Conservation (phyloP, 2,888 invertebrate genomes). For the Sarcophaga caerulescens region DNA sequence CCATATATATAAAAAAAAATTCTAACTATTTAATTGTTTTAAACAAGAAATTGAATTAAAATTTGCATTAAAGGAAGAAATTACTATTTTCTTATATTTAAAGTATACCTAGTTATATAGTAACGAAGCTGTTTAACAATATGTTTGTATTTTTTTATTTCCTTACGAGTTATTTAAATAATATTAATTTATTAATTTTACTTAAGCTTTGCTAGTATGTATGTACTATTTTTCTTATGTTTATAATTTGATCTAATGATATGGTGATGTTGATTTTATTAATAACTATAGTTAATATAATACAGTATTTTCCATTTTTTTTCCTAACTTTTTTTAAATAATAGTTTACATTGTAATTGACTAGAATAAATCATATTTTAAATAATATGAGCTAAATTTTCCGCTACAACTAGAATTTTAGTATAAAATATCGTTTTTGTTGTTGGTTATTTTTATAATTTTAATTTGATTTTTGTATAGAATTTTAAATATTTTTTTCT, state of each 20-base stretch:
- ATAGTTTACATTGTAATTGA: constrained; percentile 30
- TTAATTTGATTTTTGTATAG: constrained; percentile 49
- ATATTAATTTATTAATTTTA: neutral
- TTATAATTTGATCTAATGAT: constrained; percentile 50
- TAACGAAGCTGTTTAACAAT: neutral
- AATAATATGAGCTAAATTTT: constrained; percentile 47
- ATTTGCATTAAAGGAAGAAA: too few species aligned
- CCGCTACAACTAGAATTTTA: neutral
- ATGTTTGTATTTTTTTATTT: neutral
- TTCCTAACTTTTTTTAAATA: neutral
- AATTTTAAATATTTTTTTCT: constrained; percentile 41
- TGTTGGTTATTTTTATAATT: constrained; percentile 33
- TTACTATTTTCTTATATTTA: too few species aligned
- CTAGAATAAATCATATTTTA: neutral
- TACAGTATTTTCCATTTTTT: constrained; percentile 1
- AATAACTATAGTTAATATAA: constrained; percentile 36
- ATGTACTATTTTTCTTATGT: constrained; percentile 39
- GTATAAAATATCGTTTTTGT: too few species aligned
- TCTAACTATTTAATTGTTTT: too few species aligned
- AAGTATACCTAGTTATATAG: too few species aligned
- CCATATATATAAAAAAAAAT: too few species aligned
- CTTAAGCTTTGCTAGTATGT: constrained; percentile 1
- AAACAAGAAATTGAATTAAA: too few species aligned
- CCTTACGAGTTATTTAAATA: neutral
- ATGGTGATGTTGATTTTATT: constrained; percentile 26